Evolutionary conservation across 2,797 vertebrate species (phyloP).

Genomic region (Psittacula echo): DNA sequence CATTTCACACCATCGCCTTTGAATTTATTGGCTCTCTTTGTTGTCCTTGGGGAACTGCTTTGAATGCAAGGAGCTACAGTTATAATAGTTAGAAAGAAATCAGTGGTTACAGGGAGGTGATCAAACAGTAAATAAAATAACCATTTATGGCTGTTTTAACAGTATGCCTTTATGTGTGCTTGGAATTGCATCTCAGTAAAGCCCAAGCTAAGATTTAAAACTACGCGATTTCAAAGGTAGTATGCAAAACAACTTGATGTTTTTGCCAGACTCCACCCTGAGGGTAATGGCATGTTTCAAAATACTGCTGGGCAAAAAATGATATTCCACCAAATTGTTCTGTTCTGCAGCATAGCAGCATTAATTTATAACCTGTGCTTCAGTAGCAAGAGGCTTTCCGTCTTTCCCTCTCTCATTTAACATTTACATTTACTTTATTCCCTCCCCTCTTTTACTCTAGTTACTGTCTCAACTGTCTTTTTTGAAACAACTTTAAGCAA

Average conservation of each 20-base stretch:
- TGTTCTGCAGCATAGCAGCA: constrained; percentile 32
- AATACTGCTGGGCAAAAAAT: constrained; percentile 17
- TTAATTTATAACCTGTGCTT: constrained; percentile 47
- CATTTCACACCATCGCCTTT: constrained; percentile 68
- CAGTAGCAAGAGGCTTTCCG: neutral
- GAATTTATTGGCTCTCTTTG: constrained; percentile 69
- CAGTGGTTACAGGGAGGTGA: constrained; percentile 67
- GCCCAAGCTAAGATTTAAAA: constrained; percentile 45
- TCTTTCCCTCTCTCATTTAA: constrained; percentile 11
- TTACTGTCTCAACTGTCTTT: neutral
- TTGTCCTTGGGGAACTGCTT: constrained; percentile 67
- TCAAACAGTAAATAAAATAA: constrained; percentile 79
- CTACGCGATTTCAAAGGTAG: constrained; percentile 48
- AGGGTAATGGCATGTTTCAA: constrained; percentile 41
- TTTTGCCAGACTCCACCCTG: constrained; percentile 52
- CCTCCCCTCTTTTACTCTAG: neutral
- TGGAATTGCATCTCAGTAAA: constrained; percentile 64
- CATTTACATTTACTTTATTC: constrained; percentile 23
- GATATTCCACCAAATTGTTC: constrained; percentile 25
- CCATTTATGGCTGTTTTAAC: constrained; percentile 47
- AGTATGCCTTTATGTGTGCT: constrained; percentile 66
- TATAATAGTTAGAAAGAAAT: constrained; percentile 75
- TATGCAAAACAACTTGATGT: constrained; percentile 33
- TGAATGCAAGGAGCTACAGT: constrained; percentile 67
- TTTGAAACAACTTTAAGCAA: neutral